Evolutionary conservation across 2,797 vertebrate genomes (phyloP).

Genomic region (Hemibagrus guttatus): DNA sequence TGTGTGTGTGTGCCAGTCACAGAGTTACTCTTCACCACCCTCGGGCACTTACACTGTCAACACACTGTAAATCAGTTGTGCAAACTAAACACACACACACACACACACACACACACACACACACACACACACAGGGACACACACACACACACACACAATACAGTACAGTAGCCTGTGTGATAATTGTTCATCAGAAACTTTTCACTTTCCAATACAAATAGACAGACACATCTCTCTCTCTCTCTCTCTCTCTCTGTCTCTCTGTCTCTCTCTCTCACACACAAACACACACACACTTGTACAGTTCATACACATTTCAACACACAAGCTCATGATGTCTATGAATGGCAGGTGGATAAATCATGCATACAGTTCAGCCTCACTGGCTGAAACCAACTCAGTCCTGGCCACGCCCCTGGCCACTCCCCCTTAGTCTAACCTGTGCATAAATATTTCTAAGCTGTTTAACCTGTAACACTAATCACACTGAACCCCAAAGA

Average conservation of each 20-base stretch:
- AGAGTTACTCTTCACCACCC: background rate
- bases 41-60: conserved; percentile 37
- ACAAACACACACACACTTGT: background rate
- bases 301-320: background rate
- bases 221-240: background rate
- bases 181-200: background rate
- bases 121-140: conserved; percentile 11
- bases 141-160: background rate
- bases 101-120: conserved; percentile 49
- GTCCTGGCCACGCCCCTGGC: background rate
- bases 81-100: conserved; percentile 42
- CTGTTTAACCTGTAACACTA: too few species aligned
- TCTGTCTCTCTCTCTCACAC: too few species aligned
- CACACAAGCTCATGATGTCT: background rate
- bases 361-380: background rate
- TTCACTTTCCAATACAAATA: background rate
- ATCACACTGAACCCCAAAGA: too few species aligned
- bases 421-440: background rate
- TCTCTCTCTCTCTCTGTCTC: too few species aligned
- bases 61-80: conserved; percentile 44
- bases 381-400: background rate
- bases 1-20: background rate
- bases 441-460: too few species aligned
- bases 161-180: conserved; percentile 55
- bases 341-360: background rate